Evolutionary conservation across 2,797 vertebrate species (phyloP).

Genomic region (Pachyuromys duprasi): DNA sequence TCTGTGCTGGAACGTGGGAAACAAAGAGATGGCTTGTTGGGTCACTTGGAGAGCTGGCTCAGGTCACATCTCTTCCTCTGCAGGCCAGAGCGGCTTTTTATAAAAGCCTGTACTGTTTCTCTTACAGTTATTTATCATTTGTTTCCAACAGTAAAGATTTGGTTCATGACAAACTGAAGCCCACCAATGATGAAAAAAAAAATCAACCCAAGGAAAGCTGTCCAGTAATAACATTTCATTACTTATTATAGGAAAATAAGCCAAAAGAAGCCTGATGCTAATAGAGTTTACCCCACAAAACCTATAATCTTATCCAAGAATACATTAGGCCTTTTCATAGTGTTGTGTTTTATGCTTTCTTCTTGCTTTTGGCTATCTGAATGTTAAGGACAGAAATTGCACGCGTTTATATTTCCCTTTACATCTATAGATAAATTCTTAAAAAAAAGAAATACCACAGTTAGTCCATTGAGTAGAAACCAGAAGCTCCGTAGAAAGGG

Average conservation of each 20-base stretch:
- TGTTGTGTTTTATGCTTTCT: conserved; percentile 22
- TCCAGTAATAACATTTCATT: neutral
- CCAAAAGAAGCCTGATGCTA: neutral
- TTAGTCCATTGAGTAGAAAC: neutral
- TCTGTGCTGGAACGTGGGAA: neutral
- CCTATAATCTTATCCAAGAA: neutral
- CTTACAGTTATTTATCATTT: conserved; percentile 53
- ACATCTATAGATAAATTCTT: neutral
- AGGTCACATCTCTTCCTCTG: conserved; percentile 32
- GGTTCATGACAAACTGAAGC: conserved; percentile 24
- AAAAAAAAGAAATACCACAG: neutral
- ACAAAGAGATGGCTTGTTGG: conserved; percentile 60
- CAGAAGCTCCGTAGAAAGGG: neutral
- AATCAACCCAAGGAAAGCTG: neutral
- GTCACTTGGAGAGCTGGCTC: conserved; percentile 9
- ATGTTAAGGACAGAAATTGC: neutral
- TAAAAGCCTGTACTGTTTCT: neutral
- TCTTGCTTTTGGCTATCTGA: neutral
- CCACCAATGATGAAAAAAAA: conserved; percentile 29
- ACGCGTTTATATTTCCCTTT: neutral
- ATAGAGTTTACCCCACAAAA: conserved; percentile 12
- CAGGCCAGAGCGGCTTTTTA: conserved; percentile 21
- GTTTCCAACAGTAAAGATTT: conserved; percentile 60
- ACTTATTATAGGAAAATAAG: neutral
- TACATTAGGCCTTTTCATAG: neutral